Conservation (phyloP, 2,797 vertebrate genomes). For the Rhynchotus rufescens region DNA sequence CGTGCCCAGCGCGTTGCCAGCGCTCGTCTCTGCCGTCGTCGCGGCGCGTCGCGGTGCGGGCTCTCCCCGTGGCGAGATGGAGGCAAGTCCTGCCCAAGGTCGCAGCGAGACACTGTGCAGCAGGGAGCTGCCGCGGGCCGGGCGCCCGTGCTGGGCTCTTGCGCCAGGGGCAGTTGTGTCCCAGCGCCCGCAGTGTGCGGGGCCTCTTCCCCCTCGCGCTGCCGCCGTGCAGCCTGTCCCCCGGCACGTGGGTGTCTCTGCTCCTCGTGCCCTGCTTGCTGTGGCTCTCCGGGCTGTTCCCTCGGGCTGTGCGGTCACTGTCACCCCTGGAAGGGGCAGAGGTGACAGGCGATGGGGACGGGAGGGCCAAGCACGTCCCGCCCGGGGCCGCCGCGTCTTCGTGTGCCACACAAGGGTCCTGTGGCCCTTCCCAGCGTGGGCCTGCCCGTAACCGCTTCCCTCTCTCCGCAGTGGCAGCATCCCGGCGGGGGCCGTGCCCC, state of each 20-base stretch:
- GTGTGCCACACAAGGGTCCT: background rate
- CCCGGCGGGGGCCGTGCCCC: slow-evolving; percentile 35
- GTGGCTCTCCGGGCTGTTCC: background rate
- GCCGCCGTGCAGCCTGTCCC: no score
- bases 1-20: background rate
- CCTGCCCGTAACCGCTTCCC: slow-evolving; percentile 58
- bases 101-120: background rate
- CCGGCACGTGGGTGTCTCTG: background rate
- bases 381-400: background rate
- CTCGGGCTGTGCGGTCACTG: no score
- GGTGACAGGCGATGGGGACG: background rate
- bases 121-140: no score
- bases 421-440: background rate
- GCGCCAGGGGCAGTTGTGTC: background rate
- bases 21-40: background rate
- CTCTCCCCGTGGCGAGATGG: background rate
- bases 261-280: background rate
- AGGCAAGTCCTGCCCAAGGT: background rate
- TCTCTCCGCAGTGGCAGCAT: slow-evolving; percentile 79
- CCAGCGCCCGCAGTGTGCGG: background rate
- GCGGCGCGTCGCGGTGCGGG: background rate
- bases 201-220: background rate
- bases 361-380: background rate
- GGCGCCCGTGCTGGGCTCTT: background rate
- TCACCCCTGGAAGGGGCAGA: background rate